Evolutionary conservation across 2,888 invertebrate species (phyloP), one percentile per base, ranked within the genome.

Genomic region (Margaritifera margaritifera): DNA sequence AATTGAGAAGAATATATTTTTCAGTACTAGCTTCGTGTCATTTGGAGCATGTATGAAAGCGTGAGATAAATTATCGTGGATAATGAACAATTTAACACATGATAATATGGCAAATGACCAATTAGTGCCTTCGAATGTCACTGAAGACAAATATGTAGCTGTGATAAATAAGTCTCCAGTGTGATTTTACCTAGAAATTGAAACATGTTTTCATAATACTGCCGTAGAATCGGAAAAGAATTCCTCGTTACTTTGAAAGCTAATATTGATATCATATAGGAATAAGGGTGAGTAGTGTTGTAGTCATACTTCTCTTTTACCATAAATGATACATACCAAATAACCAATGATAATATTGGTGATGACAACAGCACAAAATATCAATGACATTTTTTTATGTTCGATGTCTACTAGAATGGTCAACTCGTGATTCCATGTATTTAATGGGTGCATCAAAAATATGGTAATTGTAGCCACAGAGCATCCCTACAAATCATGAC

Each of bases 381-480:
- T 75, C 15, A 59, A 24, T 5, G 58, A 5, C 2, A 65, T n/a
- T n/a, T 25, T 42, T 57, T 62, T n/a, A 56, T 56, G 4, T 66
- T 31, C n/a, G 24, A 2, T 22, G 31, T 18, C 15, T 56, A 20
- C 22, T 25, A 8, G 75, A 60, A 18, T 56, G 52, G 18, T 70
- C 64, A 57, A 75, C 79, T 5, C 52, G 58, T n/a, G 65, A 74
- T 52, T 83, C 83, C 11, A 84, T 25, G 54, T 76, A 75, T 27
- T 75, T 72, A 52, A 86, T 72, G 6, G 84, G 75, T 0, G 65
- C 70, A 72, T 86, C 86, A 61, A 81, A 81, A 66, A 83, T 75
- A 19, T 80, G 85, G 64, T 84, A 86, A 67, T 84, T 86, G 64
- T 86, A 86, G 19, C 85, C 85, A 64, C 84, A 86, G 4, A 86